Percentiles rank a stretch among this genome's conserved stretches.
These are phyloP conservation scores for Hydrozoanthus gracilis DNA, from an alignment of 92 coral and sea anemone genomes.

Conservation along the genomic window DNA sequence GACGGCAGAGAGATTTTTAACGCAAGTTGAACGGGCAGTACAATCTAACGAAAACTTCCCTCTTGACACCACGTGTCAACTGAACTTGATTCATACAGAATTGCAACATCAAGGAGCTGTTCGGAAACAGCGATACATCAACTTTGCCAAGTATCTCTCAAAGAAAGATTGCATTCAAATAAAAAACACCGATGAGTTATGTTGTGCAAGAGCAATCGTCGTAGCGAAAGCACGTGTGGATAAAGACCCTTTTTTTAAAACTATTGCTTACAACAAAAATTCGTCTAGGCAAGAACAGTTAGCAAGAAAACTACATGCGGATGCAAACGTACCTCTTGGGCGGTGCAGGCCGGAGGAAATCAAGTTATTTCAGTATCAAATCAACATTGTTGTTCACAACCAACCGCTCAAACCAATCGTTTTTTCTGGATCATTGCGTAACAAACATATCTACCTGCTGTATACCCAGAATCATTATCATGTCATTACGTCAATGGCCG, in stretches of 20 bases:
- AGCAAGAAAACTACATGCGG: slow-evolving; percentile 26
- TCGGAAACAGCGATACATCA: too few species aligned
- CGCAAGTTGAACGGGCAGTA: slow-evolving; percentile 18
- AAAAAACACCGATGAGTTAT: slow-evolving; percentile 43
- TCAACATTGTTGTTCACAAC: slow-evolving; percentile 32
- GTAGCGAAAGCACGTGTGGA: too few species aligned
- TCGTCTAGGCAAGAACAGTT: background rate
- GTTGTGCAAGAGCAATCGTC: too few species aligned
- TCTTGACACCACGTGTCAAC: slow-evolving; percentile 24
- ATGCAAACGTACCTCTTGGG: too few species aligned
- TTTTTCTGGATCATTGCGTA: slow-evolving; percentile 64
- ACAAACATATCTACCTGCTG: too few species aligned
- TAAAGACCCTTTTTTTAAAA: background rate
- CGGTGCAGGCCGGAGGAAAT: too few species aligned
- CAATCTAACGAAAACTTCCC: slow-evolving; percentile 39
- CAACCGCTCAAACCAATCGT: slow-evolving; percentile 50
- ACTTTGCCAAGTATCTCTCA: too few species aligned
- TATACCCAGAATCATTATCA: too few species aligned
- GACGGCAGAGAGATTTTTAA: slow-evolving; percentile 37
- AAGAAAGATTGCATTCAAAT: too few species aligned
- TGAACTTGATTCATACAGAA: slow-evolving; percentile 45
- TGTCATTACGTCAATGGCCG: too few species aligned
- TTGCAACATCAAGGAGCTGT: slow-evolving; percentile 39
- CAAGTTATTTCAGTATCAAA: slow-evolving; percentile 56
- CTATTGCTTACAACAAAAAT: too few species aligned